These are phyloP conservation scores for Thymelicus lineola DNA, from an alignment of 2,888 invertebrate genomes.

Conservation along the genomic window DNA sequence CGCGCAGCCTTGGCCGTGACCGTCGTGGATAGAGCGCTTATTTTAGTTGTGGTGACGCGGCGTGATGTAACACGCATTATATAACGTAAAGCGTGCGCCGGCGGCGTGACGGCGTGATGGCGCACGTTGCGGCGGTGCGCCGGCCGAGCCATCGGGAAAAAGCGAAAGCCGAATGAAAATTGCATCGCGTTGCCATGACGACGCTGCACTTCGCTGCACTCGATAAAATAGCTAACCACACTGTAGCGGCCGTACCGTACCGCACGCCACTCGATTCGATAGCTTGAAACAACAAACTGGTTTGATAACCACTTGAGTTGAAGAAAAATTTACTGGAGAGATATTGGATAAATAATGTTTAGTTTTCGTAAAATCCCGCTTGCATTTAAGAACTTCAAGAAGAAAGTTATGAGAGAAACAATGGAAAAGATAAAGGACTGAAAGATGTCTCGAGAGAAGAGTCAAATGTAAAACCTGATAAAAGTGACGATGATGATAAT, in stretches of 20 bases:
- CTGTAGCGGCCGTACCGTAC: background rate
- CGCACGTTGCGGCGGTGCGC: slow-evolving; percentile 35
- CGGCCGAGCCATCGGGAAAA: slow-evolving; percentile 58
- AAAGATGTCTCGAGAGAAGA: no score
- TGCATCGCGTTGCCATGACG: slow-evolving; percentile 53
- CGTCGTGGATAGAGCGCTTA: slow-evolving; percentile 75
- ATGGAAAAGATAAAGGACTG: no score
- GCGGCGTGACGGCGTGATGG: slow-evolving; percentile 59
- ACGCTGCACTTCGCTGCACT: slow-evolving; percentile 31
- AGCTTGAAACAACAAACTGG: slow-evolving; percentile 8
- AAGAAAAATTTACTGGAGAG: background rate
- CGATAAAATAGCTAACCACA: background rate
- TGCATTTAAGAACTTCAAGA: no score
- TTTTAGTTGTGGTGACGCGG: slow-evolving; percentile 80
- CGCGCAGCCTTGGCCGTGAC: slow-evolving; percentile 84
- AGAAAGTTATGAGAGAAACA: no score
- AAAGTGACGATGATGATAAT: no score
- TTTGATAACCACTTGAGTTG: background rate
- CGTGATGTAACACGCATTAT: slow-evolving; percentile 80
- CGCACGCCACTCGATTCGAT: slow-evolving; percentile 13
- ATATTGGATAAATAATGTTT: background rate
- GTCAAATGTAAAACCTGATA: no score
- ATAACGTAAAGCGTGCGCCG: slow-evolving; percentile 68
- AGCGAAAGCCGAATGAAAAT: slow-evolving; percentile 79
- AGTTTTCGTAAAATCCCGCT: no score